Evolutionary conservation across 2,113 vertebrate species (phyloP), one percentile per base, ranked within the genome.

Genomic region (Callipepla squamata): DNA sequence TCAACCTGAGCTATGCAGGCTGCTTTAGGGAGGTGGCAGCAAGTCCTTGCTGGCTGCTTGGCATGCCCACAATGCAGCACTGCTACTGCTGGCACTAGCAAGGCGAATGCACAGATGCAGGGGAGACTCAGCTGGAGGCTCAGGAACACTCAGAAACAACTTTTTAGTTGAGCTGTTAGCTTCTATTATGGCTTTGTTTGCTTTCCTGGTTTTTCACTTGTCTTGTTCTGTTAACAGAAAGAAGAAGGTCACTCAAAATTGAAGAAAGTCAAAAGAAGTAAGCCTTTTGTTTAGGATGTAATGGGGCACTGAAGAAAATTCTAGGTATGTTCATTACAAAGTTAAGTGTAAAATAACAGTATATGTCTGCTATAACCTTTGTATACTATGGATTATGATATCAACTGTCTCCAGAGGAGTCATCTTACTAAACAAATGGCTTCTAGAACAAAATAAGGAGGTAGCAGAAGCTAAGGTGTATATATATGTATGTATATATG

Each of bases 261-360:
- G 13, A 98, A 98, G 94, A 98, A 96, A 94, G 66, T 65, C 69
- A 97, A 91, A 92, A 77, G 89, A 90, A 95, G 36, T 47, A 94
- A 88, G 36, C 87, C 69, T 80, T 62, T 80, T 42, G 13, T 88
- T 32, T 97, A 93, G 73, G 91, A 96, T 47, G 44, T 96, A 82
- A 96, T 96, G 92, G 74, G 92, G 22, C 93, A 97, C 89, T 97
- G 96, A 85, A 90, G 68, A 96, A 40, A 94, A 93, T 7, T 95
- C 76, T 97, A 96, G 98, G 98, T 99, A 96, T 44, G 74, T 68
- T 45, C 20, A 80, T 45, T 70, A 50, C 8, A 63, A 59, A 67
- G 59, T 34, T 73, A 15, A 93, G 91, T 11, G 61, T 79, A 63
- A 87, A 87, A 62, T 85, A 48, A 3, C 48, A 32, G 34, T 21